Evolutionary conservation across 2,797 vertebrate species (phyloP).

Genomic region (Xiphorhynchus erythropygius): DNA sequence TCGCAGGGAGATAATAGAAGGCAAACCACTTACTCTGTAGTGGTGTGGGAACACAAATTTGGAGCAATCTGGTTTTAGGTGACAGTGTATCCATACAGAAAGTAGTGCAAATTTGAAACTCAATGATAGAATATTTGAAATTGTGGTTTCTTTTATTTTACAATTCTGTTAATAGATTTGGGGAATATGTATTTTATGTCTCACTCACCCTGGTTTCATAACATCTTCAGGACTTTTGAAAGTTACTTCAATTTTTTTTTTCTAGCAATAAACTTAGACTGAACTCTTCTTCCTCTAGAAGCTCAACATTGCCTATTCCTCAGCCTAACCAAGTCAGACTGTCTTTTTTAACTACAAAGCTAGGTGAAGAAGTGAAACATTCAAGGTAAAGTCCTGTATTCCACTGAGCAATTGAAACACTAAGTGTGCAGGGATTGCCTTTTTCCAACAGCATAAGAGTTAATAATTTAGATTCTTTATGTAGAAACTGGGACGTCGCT

Average conservation of each 20-base stretch:
- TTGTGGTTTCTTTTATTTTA: background rate
- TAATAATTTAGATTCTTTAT: background rate
- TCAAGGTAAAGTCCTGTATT: background rate
- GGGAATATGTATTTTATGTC: background rate
- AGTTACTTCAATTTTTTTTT: background rate
- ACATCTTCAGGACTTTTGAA: background rate
- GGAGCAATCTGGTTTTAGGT: background rate
- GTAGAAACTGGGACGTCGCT: background rate
- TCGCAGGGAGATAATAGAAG: background rate
- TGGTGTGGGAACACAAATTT: background rate
- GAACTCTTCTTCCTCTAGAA: background rate
- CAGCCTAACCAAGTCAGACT: background rate
- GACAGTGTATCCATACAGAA: background rate
- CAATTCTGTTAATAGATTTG: background rate
- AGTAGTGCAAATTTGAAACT: background rate
- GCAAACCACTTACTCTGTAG: background rate
- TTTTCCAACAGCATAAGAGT: background rate
- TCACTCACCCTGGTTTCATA: background rate
- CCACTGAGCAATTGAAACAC: background rate
- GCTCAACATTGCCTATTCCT: background rate
- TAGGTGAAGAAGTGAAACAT: background rate
- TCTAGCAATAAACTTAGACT: background rate
- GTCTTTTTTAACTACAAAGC: background rate
- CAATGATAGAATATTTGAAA: background rate
- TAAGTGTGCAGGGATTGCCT: background rate